These are phyloP conservation scores for Netelia melanura DNA, from an alignment of 2,888 invertebrate species.

Conservation along the genomic window DNA sequence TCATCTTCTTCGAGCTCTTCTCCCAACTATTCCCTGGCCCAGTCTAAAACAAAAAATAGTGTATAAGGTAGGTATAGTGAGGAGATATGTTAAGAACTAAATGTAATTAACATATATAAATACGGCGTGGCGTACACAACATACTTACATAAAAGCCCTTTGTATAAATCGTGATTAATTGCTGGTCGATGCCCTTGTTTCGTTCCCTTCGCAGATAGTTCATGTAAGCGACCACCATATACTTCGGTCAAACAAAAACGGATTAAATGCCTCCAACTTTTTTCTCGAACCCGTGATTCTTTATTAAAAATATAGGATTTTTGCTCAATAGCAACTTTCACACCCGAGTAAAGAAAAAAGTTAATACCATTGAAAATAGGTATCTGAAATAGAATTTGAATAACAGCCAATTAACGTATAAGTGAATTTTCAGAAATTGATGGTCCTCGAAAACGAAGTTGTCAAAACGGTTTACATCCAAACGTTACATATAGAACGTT, in stretches of 20 bases:
- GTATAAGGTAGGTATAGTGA: slow-evolving; percentile 6
- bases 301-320: background rate
- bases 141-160: slow-evolving; percentile 22
- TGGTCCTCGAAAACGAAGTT: no score
- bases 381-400: slow-evolving; percentile 26
- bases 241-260: slow-evolving; percentile 18
- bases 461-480: no score
- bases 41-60: slow-evolving; percentile 6
- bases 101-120: background rate
- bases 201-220: slow-evolving; percentile 21
- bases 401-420: background rate
- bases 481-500: no score
- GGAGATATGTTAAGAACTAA: background rate
- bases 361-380: slow-evolving; percentile 26
- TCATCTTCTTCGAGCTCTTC: slow-evolving; percentile 6
- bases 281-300: background rate
- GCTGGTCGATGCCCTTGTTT: slow-evolving; percentile 9
- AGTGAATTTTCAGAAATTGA: no score
- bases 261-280: background rate
- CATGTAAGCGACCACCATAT: background rate
- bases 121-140: background rate
- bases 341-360: slow-evolving; percentile 12
- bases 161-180: slow-evolving; percentile 9
- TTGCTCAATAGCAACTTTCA: slow-evolving; percentile 9
- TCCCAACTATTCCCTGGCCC: slow-evolving; percentile 24